Evolutionary conservation across 1,140 invertebrate genomes (phyloP), one percentile per base, ranked within the genome.

Genomic region (Leptinotarsa defecta): DNA sequence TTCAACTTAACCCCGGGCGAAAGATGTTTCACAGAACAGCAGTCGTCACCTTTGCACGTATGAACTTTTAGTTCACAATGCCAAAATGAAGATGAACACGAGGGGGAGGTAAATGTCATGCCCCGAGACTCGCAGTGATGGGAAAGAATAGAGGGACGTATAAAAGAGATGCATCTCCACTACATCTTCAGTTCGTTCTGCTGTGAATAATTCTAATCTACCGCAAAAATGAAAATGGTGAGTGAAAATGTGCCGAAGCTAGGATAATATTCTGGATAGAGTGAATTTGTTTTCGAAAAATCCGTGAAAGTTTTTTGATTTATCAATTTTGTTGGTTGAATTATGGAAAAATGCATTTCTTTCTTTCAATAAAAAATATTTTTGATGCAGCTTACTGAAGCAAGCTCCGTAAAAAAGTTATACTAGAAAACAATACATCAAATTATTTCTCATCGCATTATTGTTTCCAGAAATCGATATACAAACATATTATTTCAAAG

Each of bases 51-150:
- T 22, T 65, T 65, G 64, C 64, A 65, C 64, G 64, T 65, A 65
- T 65, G 64, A 65, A 65, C 64, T 65, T 65, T 65, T 65, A 65
- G 64, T 65, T 24, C 64, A 65, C 64, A 65, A 65, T 65, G 27
- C 64, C 64, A 65, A 65, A 65, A 65, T 34, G 64, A 65, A 65
- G 64, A 65, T 65, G 64, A 19, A 20, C 64, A 65, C 20, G 64
- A 24, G 64, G 64, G 64, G 64, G 27, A 34, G 64, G 64, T 65
- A 65, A 65, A 65, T 65, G 64, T 65, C 64, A 65, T 13, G 17
- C 17, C 63, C 27, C 64, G 20, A 65, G 64, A 65, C 64, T 27
- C 27, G 64, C 20, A 65, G 64, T 15, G 64, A 65, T 34, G 64
- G 64, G 20, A 65, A 22, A 15, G 20, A 65, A 65, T 65, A 65